Conservation (phyloP, 1,140 invertebrate genomes). For the Gonioctena quinquepunctata region DNA sequence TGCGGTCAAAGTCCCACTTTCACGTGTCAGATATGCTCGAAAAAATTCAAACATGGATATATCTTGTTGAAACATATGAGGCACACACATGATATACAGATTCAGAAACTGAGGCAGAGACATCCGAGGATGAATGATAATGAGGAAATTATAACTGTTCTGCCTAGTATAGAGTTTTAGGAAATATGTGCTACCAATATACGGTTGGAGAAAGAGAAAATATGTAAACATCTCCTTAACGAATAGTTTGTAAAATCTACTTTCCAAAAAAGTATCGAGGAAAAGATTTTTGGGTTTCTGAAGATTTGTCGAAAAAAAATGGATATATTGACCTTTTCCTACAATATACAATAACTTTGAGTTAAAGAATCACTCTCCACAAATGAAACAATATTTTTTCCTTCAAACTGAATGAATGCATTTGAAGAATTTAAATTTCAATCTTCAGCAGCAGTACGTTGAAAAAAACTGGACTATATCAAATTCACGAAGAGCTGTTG, state of each 20-base stretch:
- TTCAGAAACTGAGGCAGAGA: conserved; percentile 44
- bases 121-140: conserved; percentile 22
- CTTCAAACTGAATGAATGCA: too few relatives aligned
- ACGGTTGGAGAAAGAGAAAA: background rate
- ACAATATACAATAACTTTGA: too few relatives aligned
- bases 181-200: background rate
- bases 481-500: too few relatives aligned
- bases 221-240: background rate
- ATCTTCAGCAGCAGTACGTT: too few relatives aligned
- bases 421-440: too few relatives aligned
- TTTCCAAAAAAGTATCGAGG: too few relatives aligned
- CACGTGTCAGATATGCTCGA: conserved; percentile 61
- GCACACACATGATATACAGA: conserved; percentile 44
- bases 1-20: conserved; percentile 71
- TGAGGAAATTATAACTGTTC: conserved; percentile 16
- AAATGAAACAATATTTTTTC: too few relatives aligned
- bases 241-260: background rate
- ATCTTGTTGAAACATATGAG: conserved; percentile 58
- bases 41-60: conserved; percentile 59
- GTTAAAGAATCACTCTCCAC: too few relatives aligned
- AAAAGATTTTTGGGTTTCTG: too few relatives aligned
- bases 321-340: too few relatives aligned
- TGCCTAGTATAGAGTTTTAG: conserved; percentile 8
- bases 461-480: too few relatives aligned
- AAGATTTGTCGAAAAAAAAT: too few relatives aligned